These are phyloP conservation scores for Aspidiotus rigidus DNA, from an alignment of 2,888 invertebrate species.

Conservation along the genomic window DNA sequence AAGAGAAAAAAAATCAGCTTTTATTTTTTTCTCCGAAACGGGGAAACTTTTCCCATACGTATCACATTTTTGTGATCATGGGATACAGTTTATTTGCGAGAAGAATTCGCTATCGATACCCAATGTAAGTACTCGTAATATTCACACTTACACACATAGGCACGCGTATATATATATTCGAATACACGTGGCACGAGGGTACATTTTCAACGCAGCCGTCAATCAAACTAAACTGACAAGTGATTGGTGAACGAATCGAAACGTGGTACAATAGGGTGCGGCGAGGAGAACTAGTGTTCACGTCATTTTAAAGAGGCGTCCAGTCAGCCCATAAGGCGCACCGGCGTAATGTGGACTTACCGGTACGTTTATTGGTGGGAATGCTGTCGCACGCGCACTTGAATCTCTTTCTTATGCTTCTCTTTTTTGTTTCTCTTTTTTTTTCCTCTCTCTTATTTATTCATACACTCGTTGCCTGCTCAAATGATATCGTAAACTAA, in stretches of 20 bases:
- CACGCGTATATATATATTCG: neutral
- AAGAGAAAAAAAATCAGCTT: too few species aligned
- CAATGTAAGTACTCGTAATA: too few species aligned
- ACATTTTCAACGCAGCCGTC: conserved; percentile 18
- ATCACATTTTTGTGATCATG: too few species aligned
- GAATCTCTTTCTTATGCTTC: neutral
- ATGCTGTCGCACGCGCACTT: conserved; percentile 18
- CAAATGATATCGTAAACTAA: too few species aligned
- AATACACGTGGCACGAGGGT: neutral
- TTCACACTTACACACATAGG: too few species aligned
- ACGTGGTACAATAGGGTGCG: neutral
- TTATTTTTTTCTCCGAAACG: too few species aligned
- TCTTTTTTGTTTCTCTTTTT: too few species aligned
- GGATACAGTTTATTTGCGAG: too few species aligned
- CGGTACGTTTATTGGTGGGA: conserved; percentile 30
- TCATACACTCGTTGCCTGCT: too few species aligned
- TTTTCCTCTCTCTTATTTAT: too few species aligned
- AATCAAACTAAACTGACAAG: conserved; percentile 30
- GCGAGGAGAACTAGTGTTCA: neutral
- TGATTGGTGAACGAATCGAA: conserved; percentile 24
- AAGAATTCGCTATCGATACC: too few species aligned
- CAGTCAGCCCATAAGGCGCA: conserved; percentile 30
- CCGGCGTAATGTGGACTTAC: conserved; percentile 18
- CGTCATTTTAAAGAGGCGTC: conserved; percentile 28
- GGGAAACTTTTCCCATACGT: too few species aligned